Conservation (phyloP, 2,888 invertebrate species). For the Philonicus albiceps region DNA sequence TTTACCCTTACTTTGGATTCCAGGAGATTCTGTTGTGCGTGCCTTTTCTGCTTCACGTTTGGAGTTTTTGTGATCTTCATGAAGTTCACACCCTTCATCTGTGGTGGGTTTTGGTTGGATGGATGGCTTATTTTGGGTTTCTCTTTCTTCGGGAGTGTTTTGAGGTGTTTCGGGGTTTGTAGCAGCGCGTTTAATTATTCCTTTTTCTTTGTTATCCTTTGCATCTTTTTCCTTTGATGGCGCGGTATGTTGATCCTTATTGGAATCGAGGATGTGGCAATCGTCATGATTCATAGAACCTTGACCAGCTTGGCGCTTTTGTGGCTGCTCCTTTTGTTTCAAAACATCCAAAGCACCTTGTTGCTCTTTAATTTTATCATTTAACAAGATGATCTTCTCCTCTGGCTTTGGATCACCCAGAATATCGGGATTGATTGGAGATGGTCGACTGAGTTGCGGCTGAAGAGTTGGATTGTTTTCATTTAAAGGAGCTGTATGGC, state of each 20-base stretch:
- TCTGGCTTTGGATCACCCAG: constrained; percentile 55
- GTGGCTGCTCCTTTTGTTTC: background rate
- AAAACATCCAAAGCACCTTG: background rate
- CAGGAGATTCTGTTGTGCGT: background rate
- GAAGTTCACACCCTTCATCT: background rate
- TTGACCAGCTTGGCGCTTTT: background rate
- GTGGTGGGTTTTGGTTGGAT: background rate
- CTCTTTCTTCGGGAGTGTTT: background rate
- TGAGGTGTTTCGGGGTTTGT: background rate
- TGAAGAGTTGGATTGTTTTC: background rate
- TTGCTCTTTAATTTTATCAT: constrained; percentile 45
- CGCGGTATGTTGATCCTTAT: background rate
- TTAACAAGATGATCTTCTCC: constrained; percentile 52
- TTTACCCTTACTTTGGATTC: background rate
- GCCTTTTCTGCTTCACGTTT: background rate
- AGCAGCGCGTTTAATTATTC: background rate
- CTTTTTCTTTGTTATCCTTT: background rate
- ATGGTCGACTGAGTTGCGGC: constrained; percentile 48
- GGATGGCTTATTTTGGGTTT: background rate
- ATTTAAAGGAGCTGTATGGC: background rate
- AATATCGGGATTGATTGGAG: constrained; percentile 57
- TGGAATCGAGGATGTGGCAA: background rate
- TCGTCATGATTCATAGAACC: background rate
- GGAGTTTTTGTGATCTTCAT: background rate
- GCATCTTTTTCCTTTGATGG: background rate